A percentile compares a stretch with the other conserved stretches of the same genome.
Evolutionary conservation across 1,140 invertebrate genomes (phyloP).

Genomic region (Colletes latitarsis): DNA sequence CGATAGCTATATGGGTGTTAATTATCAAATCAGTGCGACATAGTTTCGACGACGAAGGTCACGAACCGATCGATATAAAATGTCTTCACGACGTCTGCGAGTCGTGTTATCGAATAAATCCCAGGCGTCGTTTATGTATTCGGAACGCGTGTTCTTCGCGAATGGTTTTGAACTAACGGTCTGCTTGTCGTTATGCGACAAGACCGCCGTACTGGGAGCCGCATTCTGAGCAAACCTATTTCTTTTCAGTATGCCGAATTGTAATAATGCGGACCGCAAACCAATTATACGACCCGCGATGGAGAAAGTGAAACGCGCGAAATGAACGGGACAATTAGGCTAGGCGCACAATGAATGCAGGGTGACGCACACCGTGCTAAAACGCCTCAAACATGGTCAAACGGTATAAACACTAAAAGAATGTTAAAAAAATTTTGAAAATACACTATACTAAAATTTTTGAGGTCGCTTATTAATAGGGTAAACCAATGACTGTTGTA

Average conservation of each 20-base stretch:
- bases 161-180: conserved; percentile 56
- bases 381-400: no score
- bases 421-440: no score
- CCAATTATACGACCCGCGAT: conserved; percentile 32
- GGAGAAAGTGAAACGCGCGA: conserved; percentile 52
- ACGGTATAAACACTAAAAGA: no score
- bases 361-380: no score
- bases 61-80: conserved; percentile 30
- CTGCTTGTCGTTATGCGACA: neutral
- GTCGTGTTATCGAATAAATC: conserved; percentile 46
- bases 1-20: no score
- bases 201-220: neutral
- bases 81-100: neutral
- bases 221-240: conserved; percentile 24
- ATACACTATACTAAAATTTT: no score
- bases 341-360: no score
- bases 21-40: no score
- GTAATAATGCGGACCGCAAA: neutral
- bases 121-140: conserved; percentile 45
- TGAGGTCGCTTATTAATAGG: no score
- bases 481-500: no score
- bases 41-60: no score
- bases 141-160: conserved; percentile 45
- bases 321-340: neutral
- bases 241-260: conserved; percentile 16